These are phyloP conservation scores for Sphaerophoria taeniata DNA, from an alignment of 2,888 invertebrate species.

Conservation along the genomic window DNA sequence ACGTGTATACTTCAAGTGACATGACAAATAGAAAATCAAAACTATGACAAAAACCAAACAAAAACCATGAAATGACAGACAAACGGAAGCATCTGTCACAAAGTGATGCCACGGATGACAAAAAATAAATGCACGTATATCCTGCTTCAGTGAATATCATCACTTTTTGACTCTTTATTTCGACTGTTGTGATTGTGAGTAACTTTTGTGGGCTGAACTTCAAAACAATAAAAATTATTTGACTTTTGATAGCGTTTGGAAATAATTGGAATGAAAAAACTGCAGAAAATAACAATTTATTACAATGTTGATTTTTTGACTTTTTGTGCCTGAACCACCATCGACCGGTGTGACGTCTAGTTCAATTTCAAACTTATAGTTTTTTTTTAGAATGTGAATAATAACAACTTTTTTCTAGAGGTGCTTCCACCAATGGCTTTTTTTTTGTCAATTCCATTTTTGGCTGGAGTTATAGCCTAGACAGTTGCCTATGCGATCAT, in stretches of 20 bases:
- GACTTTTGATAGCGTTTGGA: not conserved
- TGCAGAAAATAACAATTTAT: not conserved
- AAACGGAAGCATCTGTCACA: constrained; percentile 55
- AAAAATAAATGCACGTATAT: constrained; percentile 58
- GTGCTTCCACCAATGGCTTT: too few relatives aligned
- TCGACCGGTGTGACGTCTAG: too few relatives aligned
- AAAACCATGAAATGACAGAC: constrained; percentile 46
- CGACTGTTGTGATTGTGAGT: constrained; percentile 26
- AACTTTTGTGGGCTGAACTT: constrained; percentile 46
- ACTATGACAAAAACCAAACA: not conserved
- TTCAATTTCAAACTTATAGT: too few relatives aligned
- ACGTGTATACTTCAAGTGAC: not conserved
- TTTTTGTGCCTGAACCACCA: not conserved
- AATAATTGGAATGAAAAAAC: not conserved
- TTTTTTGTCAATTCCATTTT: too few relatives aligned
- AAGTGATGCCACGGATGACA: constrained; percentile 42
- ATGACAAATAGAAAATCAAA: not conserved
- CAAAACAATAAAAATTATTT: constrained; percentile 21
- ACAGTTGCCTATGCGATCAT: too few relatives aligned
- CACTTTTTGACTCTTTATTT: constrained; percentile 40
- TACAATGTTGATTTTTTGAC: not conserved
- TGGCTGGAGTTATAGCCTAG: too few relatives aligned
- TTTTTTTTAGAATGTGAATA: too few relatives aligned
- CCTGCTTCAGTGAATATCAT: constrained; percentile 45
- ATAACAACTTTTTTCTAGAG: too few relatives aligned